Evolutionary conservation across 2,888 invertebrate genomes (phyloP).

Genomic region (Notodonta dromedarius): DNA sequence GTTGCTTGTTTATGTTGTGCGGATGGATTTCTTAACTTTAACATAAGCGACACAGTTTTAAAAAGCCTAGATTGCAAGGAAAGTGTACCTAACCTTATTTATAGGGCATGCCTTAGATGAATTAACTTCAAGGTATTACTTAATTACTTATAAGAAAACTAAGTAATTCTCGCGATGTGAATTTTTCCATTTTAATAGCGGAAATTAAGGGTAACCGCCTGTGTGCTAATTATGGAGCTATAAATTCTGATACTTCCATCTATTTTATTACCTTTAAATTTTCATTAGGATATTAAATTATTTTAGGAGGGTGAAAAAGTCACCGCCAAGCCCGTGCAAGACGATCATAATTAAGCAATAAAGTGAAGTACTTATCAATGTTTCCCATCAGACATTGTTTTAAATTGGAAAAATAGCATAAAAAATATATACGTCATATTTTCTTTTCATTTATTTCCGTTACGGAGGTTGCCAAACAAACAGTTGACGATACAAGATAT

Average conservation of each 20-base stretch:
- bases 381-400: not conserved
- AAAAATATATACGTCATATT: too few species aligned
- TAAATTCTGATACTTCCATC: slow-evolving; percentile 30
- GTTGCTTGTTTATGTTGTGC: slow-evolving; percentile 10
- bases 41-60: too few species aligned
- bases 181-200: slow-evolving; percentile 16
- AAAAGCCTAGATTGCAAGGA: too few species aligned
- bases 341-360: not conserved
- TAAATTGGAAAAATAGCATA: too few species aligned
- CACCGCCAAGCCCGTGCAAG: not conserved
- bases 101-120: not conserved
- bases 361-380: not conserved
- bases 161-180: not conserved
- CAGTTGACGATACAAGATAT: slow-evolving; percentile 16
- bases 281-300: slow-evolving; percentile 30
- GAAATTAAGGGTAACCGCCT: slow-evolving; percentile 22
- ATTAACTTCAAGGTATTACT: not conserved
- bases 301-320: not conserved
- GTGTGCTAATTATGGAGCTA: slow-evolving; percentile 39
- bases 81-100: too few species aligned
- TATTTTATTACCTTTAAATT: slow-evolving; percentile 25
- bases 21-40: not conserved
- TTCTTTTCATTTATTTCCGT: too few species aligned
- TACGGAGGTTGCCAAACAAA: not conserved
- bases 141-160: not conserved